These are phyloP conservation scores for Tolmerus cingulatus DNA, from an alignment of 2,888 invertebrate species.

Conservation along the genomic window DNA sequence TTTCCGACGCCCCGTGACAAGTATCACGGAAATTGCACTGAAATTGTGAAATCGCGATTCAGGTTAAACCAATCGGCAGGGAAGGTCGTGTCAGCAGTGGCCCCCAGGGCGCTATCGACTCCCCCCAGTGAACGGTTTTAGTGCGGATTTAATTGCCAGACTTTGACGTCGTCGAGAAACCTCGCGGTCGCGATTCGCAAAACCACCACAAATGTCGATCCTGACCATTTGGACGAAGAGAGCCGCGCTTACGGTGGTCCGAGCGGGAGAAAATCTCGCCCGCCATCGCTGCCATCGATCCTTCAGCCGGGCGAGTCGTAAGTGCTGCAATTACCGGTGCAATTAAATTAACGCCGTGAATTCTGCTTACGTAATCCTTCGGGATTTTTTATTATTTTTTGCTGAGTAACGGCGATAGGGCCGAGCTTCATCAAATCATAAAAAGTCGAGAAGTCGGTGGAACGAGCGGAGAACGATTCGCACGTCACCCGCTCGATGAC, in stretches of 20 bases:
- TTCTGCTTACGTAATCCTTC: background rate
- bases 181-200: background rate
- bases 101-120: background rate
- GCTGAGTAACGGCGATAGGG: conserved; percentile 44
- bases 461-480: background rate
- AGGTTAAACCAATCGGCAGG: background rate
- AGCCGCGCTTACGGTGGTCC: conserved; percentile 54
- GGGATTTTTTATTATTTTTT: background rate
- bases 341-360: background rate
- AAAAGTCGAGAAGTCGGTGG: background rate
- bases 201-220: conserved; percentile 53
- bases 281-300: background rate
- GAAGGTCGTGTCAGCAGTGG: background rate
- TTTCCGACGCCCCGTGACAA: background rate
- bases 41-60: background rate
- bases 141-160: background rate
- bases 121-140: background rate
- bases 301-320: background rate
- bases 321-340: background rate
- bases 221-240: conserved; percentile 58
- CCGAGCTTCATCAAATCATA: background rate
- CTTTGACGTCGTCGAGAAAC: background rate
- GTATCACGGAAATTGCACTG: background rate
- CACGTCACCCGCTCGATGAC: background rate
- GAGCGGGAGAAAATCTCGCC: conserved; percentile 46